Evolutionary conservation across 2,888 invertebrate genomes (phyloP).

Genomic region (Dinocampus coccinellae): DNA sequence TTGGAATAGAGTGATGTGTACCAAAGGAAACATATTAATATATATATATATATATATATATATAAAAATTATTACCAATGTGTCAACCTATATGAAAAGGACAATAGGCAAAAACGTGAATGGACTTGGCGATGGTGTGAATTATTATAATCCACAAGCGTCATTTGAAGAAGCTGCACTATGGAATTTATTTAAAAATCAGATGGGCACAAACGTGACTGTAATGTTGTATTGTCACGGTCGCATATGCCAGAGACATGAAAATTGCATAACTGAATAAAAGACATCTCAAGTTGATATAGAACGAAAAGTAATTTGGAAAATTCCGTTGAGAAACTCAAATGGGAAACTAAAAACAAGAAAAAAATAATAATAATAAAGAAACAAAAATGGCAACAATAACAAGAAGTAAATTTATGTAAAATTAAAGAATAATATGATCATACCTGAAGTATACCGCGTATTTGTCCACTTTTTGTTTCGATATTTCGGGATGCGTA

Average conservation of each 20-base stretch:
- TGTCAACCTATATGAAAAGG: not conserved
- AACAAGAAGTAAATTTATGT: not conserved
- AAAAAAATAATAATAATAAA: not conserved
- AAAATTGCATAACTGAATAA: conserved; percentile 18
- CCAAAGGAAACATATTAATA: too few relatives aligned
- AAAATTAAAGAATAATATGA: not conserved
- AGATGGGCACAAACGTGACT: conserved; percentile 55
- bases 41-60: not conserved
- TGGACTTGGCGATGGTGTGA: conserved; percentile 38
- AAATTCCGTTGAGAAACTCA: too few relatives aligned
- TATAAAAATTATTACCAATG: too few relatives aligned
- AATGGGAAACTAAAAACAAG: not conserved
- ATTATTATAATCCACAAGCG: conserved; percentile 37
- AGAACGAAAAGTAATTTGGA: not conserved
- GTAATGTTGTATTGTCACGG: conserved; percentile 52
- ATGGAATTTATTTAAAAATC: conserved; percentile 54
- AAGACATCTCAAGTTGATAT: not conserved
- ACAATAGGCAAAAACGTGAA: conserved; percentile 42
- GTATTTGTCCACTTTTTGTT: conserved; percentile 73
- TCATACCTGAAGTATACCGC: conserved; percentile 65
- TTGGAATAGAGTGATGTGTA: not conserved
- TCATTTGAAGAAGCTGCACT: conserved; percentile 18
- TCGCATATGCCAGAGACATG: not conserved
- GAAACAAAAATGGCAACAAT: not conserved
- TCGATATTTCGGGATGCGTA: conserved; percentile 86